Evolutionary conservation across 1,140 invertebrate genomes (phyloP).

Genomic region (Oryctes rhinoceros): DNA sequence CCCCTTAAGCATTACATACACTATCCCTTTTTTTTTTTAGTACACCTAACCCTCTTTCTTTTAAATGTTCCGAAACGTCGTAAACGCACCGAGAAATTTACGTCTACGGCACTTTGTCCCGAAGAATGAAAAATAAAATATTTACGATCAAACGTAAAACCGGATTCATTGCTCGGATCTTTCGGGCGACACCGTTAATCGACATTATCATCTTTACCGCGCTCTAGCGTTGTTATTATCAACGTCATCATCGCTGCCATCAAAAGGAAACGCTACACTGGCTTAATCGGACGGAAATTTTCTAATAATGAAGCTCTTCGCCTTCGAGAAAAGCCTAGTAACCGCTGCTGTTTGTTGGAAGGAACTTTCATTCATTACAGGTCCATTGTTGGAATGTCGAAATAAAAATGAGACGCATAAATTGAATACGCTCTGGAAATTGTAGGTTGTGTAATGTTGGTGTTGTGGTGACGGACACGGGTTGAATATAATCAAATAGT

Average conservation of each 20-base stretch:
- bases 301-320: not conserved
- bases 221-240: not conserved
- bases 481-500: too few species aligned
- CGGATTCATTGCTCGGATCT: not conserved
- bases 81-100: slow-evolving; percentile 25
- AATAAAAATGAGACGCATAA: too few species aligned
- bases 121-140: slow-evolving; percentile 25
- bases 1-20: too few species aligned
- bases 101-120: not conserved
- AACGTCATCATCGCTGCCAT: not conserved
- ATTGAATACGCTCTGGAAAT: too few species aligned
- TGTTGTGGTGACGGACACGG: too few species aligned
- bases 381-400: too few species aligned
- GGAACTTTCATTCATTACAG: too few species aligned
- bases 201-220: slow-evolving; percentile 1
- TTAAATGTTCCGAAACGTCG: slow-evolving; percentile 22
- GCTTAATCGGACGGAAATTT: not conserved
- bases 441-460: too few species aligned
- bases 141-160: slow-evolving; percentile 1
- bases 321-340: too few species aligned
- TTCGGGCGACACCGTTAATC: not conserved
- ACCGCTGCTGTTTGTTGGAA: too few species aligned
- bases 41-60: not conserved
- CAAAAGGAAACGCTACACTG: not conserved
- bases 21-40: not conserved